Conservation (phyloP, 1,140 invertebrate genomes). For the Frieseomelitta varia region DNA sequence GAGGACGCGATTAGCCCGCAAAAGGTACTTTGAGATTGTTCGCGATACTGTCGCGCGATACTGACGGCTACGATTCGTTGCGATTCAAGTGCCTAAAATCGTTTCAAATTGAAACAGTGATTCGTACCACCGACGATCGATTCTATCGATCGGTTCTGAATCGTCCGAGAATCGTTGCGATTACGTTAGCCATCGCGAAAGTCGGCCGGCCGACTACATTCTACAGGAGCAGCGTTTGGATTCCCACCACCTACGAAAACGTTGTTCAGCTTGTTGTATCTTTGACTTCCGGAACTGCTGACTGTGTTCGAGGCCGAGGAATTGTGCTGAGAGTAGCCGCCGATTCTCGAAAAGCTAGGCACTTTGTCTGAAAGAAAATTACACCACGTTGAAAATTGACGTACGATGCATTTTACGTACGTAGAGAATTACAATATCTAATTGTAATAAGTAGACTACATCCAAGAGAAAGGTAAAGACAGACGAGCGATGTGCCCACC, state of each 20-base stretch:
- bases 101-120: neutral
- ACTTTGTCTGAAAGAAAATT: constrained; percentile 76
- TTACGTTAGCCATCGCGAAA: constrained; percentile 79
- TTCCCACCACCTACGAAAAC: constrained; percentile 74
- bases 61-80: constrained; percentile 51
- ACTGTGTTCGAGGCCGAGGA: constrained; percentile 80
- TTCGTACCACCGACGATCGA: neutral
- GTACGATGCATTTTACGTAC: too few species aligned
- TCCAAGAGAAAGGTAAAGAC: neutral
- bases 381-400: too few species aligned
- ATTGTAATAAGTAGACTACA: too few species aligned
- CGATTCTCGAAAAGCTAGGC: constrained; percentile 76
- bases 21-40: constrained; percentile 9
- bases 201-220: constrained; percentile 76
- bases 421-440: neutral
- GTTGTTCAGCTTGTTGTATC: constrained; percentile 80
- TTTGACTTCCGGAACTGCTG: constrained; percentile 79
- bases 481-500: constrained; percentile 64
- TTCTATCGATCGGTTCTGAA: neutral
- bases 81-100: constrained; percentile 57
- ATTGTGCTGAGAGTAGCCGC: constrained; percentile 76
- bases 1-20: neutral
- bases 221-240: constrained; percentile 67
- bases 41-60: constrained; percentile 18
- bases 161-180: neutral